Base-by-base conservation (phyloP, 2,888 invertebrate genomes). In the Zygothrica quintamaculata region DNA sequence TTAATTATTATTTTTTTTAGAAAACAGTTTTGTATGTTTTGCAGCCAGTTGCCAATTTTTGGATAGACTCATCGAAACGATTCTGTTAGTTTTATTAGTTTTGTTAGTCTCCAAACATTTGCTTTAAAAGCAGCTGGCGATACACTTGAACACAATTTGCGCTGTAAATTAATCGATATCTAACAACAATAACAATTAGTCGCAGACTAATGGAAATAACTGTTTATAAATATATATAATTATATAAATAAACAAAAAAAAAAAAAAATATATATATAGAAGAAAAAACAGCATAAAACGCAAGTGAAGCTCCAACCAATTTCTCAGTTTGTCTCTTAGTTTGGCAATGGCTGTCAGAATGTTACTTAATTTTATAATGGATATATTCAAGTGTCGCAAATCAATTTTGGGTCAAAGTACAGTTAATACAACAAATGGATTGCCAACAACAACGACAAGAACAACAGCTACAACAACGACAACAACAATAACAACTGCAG, bases 371-470 rank as follows among this genome's bases (percentile, higher is more conserved):
- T 42, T 65, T 0, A 15, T 86, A 0, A n/a, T 65, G 47, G 50
- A 79, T 9, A 31, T 86, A 1, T 69, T 79, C 15, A 53, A 29
- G 5, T 81, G 78, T 11, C 61, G 47, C 33, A 59, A 44, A 15
- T 11, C 51, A 12, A 11, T 44, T n/a, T 1, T 13, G 34, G 1
- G 13, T n/a, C 37, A 48, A 26, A 5, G 3, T 3, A 5, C 18
- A 2, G 18, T 5, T 5, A 3, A 2, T 3, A 2, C 5, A 5
- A 2, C 18, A 2, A 2, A 2, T 3, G 5, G 3, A 5, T 5
- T 22, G 18, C 3, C 18, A 3, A 5, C 18, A 3, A 5, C 18
- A 22, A 5, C 18, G 2, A n/a, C n/a, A n/a, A n/a, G n/a, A n/a
- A n/a, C n/a, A n/a, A 5, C 18, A 22, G 18, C 18, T 5, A 5